Evolutionary conservation across 53 echinoderm and acorn worm species (phyloP).

Genomic region (Holothuria leucospilota): DNA sequence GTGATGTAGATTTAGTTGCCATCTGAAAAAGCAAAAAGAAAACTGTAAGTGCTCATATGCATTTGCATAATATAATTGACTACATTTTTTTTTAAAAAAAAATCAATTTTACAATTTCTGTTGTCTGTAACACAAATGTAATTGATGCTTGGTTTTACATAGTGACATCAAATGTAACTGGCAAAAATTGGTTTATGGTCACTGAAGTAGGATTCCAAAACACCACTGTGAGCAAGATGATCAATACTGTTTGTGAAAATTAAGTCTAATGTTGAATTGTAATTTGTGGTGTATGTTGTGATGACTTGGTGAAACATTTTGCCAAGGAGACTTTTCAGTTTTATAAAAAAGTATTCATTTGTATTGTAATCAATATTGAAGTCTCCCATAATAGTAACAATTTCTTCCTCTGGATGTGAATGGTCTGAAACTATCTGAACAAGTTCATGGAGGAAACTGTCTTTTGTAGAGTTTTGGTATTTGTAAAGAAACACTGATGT

Average conservation of each 20-base stretch:
- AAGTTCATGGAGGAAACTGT: conserved; percentile 3
- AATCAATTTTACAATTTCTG: no score
- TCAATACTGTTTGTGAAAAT: conserved; percentile 17
- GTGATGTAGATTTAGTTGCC: no score
- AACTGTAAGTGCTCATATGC: no score
- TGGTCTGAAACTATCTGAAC: neutral
- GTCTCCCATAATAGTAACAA: conserved; percentile 26
- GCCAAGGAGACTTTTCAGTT: neutral
- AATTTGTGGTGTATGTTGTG: conserved; percentile 3
- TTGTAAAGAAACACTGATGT: neutral
- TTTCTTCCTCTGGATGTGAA: neutral
- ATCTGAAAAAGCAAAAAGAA: no score
- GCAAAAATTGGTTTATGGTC: conserved; percentile 21
- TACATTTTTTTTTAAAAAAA: no score
- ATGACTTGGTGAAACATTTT: neutral
- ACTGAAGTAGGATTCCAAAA: conserved; percentile 26
- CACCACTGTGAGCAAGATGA: neutral
- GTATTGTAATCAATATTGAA: neutral
- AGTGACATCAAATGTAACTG: no score
- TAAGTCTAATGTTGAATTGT: neutral
- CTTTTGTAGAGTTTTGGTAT: conserved; percentile 5
- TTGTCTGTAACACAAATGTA: no score
- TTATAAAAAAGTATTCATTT: neutral
- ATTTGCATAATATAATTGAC: no score
- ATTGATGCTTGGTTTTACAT: no score